phyloP scores from a whole-genome alignment of 2,113 vertebrate species.

The Salvelinus alpinus region DNA sequence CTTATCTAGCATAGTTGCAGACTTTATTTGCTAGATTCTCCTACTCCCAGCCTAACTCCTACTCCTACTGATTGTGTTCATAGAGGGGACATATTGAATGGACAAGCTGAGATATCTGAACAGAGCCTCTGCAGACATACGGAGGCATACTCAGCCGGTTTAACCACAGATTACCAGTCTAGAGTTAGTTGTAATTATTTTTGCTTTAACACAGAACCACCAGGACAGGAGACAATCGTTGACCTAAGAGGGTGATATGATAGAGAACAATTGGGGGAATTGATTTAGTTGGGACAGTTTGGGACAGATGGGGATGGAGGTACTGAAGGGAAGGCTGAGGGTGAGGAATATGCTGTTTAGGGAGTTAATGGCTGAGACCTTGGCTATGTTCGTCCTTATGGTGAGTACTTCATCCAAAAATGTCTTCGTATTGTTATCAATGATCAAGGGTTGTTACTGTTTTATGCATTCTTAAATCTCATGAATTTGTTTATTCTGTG shows the following conservation, averaged over 20 bases:
- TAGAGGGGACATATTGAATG: too few relatives aligned
- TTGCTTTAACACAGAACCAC: too few relatives aligned
- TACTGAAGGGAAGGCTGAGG: conserved; percentile 8
- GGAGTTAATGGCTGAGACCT: conserved; percentile 69
- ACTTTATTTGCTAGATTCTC: too few relatives aligned
- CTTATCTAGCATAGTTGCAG: too few relatives aligned
- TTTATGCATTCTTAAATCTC: background rate
- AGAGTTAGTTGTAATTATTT: background rate
- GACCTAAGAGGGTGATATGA: background rate
- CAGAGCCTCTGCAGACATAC: too few relatives aligned
- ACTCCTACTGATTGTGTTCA: too few relatives aligned
- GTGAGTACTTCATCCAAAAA: conserved; percentile 45
- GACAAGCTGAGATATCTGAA: too few relatives aligned
- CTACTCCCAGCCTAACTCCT: too few relatives aligned
- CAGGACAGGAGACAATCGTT: background rate
- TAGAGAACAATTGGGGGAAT: background rate
- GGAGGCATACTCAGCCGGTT: background rate
- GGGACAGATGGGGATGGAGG: background rate
- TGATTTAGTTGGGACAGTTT: background rate
- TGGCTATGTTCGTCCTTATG: conserved; percentile 62
- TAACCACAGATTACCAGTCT: background rate
- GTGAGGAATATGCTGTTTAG: conserved; percentile 43
- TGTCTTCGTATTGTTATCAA: background rate
- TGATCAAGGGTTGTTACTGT: background rate
- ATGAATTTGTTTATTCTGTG: background rate